Evolutionary conservation across 2,797 vertebrate genomes (phyloP), one percentile per base, ranked within the genome.

Genomic region (Cheirogaleus major): DNA sequence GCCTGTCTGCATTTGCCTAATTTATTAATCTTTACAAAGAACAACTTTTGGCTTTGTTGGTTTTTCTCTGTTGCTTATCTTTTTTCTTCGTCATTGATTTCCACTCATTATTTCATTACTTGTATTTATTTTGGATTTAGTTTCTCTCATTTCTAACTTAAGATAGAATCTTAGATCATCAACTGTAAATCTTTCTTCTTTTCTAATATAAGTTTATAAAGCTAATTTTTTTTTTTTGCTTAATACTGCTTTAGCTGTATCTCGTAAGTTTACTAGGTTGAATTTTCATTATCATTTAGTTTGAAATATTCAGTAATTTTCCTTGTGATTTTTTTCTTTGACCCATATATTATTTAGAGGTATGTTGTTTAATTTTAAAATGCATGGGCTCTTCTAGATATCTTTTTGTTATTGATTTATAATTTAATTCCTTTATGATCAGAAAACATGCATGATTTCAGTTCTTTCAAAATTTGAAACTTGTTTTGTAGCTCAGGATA

Each of bases 381-480:
- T 79, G 41, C 17, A 25, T 85, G 43, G 14, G 15, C 23, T 65
- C 48, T 76, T 63, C 18, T 89, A 52, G 5, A 20, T 85, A 76
- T 25, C 2, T 32, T 93, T 88, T 84, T 92, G n/a, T 67, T 91
- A 70, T 7, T 61, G 23, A 69, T 79, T 93, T 86, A 65, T 96
- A 48, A 63, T 69, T 80, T 43, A 35, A 65, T 95, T 76, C 27
- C 43, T 95, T 88, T 83, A 17, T 79, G 81, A 12, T 48, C 38
- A 83, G 35, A 79, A 78, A 83, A 82, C 1, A 79, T 70, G 15
- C 5, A 11, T 89, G 13, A 83, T 63, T 93, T 89, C 45, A 45
- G 0, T 52, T 23, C 79, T 93, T 86, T 69, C 48, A 35, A 57
- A 91, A 38, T 82, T 79, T 82, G 25, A 61, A 6, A 27, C 22